Evolutionary conservation across 2,113 vertebrate genomes (phyloP).

Genomic region (Mus spicilegus): DNA sequence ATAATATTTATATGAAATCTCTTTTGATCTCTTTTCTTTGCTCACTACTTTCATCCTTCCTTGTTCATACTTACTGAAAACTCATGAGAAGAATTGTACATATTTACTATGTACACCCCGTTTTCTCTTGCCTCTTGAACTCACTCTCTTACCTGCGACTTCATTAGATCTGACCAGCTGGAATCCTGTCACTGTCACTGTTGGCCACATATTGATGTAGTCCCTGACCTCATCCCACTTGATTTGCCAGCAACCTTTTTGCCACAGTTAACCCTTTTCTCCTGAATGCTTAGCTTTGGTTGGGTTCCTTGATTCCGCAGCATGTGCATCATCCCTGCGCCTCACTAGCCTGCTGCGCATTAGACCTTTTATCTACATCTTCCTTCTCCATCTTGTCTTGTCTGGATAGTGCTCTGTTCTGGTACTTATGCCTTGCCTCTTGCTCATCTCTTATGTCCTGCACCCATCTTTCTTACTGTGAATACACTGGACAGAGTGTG

Average conservation of each 20-base stretch:
- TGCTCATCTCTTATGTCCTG: not conserved
- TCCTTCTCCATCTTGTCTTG: not conserved
- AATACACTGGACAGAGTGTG: not conserved
- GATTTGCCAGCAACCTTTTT: not conserved
- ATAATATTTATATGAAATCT: not conserved
- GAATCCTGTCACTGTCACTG: not conserved
- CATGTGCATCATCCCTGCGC: not conserved
- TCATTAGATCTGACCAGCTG: not conserved
- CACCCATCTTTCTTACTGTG: not conserved
- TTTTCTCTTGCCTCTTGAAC: not conserved
- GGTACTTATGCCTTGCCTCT: not conserved
- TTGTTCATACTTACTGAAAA: not conserved
- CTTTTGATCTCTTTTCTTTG: not conserved
- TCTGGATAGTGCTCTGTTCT: not conserved
- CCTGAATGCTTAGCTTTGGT: not conserved
- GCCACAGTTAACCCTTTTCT: not conserved
- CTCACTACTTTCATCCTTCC: not conserved
- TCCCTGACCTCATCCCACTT: not conserved
- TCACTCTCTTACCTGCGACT: not conserved
- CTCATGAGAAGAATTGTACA: not conserved
- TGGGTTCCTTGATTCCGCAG: not conserved
- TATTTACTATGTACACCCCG: not conserved
- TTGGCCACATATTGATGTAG: no score
- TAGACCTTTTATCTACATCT: not conserved
- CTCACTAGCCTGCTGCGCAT: not conserved